Base-by-base conservation (phyloP, 2,797 vertebrate genomes). In the Acrossocheilus fasciatus region DNA sequence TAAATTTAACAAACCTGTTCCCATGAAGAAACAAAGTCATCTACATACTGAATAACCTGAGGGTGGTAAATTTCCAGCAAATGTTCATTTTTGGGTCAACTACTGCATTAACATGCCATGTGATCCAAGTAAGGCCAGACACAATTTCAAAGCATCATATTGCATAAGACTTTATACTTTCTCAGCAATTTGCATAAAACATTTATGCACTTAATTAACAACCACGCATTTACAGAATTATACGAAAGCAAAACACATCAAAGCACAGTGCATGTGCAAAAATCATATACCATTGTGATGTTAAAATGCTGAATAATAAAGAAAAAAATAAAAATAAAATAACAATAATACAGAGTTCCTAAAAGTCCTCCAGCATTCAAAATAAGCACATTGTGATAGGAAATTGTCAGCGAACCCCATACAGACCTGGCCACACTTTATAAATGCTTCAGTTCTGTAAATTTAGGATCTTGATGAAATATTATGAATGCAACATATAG, bases 171-270 rank as follows among this genome's bases (percentile, higher is more conserved):
- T 78, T 54, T 87, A 75, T 80, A 79, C 57, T 52, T 45, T 26
- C 34, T 74, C 54, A 66, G 20, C 15, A 83, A 34, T 73, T 64
- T 80, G 66, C 66, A 70, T 79, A 62, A 79, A 75, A 77, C 59
- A 82, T 43, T 11, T 70, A 83, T 81, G 54, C 73, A 69, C 69
- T 18, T 74, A 36, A 83, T 82, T 68, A 79, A 82, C 62, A 89
- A 70, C 47, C 43, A 4, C 17, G 72, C 59, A 34, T 64, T 47
- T 26, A 17, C 36, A 82, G 1, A 76, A 68, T 45, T 6, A 70
- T 69, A 68, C 43, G 79, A 72, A 75, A 43, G 10, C 66, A 84
- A 34, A 50, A 64, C 52, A 50, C 41, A 62, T 62, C 34, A 77
- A 14, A 52, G 39, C 66, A 83, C 50, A 69, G 11, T 7, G 30